Evolutionary conservation across 2,797 vertebrate species (phyloP), one percentile per base, ranked within the genome.

Genomic region (Xiphorhynchus erythropygius): DNA sequence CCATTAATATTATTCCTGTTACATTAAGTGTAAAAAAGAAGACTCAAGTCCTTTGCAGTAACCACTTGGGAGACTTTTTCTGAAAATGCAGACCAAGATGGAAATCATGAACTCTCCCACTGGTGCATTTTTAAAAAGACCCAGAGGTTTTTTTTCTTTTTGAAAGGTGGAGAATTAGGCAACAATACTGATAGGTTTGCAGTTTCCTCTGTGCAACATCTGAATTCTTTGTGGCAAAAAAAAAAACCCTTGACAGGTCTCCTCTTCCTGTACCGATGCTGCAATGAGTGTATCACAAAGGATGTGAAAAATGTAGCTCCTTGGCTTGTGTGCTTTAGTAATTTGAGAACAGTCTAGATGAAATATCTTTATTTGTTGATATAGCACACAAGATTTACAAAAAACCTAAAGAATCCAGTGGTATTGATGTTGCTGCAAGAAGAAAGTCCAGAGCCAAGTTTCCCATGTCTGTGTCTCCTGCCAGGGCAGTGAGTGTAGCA

Each of bases 1-100:
- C 65, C 37, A 85, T 91, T 91, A 94, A 91, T 87, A 93, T 93
- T 90, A 87, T 55, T 89, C 30, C 75, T 78, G 22, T 80, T 86
- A 65, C 73, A 92, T 76, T 87, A 90, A 77, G 71, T 59, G 50
- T 79, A 68, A 77, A 81, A 91, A 67, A 59, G 73, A 84, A 87
- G 73, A 83, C 35, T 89, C 27, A 50, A 63, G n/a, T 46, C 67
- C 41, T 67, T 52, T 35, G 75, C 39, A 46, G 33, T 42, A 89
- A 75, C 22, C 11, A 5, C 17, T 39, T 49, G 27, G 17, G 69
- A 69, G 44, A 23, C 10, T 0, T 30, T 71, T 67, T 80, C 88
- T 87, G 56, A 73, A 90, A 95, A 74, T 19, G 19, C 13, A 84
- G 49, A 33, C 46, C 23, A 65, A 62, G 76, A 62, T 19, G 41